Evolutionary conservation across 2,888 invertebrate species (phyloP).

Genomic region (Synergus laeviventris): DNA sequence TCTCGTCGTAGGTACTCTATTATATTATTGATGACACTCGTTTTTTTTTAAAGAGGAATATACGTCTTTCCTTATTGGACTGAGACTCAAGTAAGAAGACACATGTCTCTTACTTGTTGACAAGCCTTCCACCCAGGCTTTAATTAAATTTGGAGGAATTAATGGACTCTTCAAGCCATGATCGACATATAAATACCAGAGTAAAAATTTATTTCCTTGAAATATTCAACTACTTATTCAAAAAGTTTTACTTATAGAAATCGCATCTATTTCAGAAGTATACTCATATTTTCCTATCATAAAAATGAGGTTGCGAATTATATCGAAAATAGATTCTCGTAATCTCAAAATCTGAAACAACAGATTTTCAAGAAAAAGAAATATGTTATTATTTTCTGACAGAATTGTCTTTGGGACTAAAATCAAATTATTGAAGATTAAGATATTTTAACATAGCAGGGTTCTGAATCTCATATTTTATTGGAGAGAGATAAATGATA

Average conservation of each 20-base stretch:
- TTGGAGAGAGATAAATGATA: background rate
- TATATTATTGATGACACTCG: background rate
- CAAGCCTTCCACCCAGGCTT: background rate
- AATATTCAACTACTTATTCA: background rate
- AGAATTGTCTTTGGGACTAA: no score
- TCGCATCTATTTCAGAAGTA: no score
- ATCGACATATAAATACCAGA: background rate
- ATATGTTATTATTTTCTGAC: no score
- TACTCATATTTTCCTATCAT: background rate
- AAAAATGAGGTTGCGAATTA: no score
- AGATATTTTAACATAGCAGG: no score
- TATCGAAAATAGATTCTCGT: no score
- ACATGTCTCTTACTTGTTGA: background rate
- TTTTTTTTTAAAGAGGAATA: background rate
- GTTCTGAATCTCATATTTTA: background rate
- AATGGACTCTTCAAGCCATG: background rate
- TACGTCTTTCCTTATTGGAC: slow-evolving; percentile 12
- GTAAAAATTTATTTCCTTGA: background rate
- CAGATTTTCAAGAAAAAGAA: no score
- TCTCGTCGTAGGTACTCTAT: background rate
- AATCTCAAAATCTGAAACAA: no score
- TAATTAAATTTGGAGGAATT: background rate
- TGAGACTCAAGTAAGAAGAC: background rate
- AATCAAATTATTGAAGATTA: no score
- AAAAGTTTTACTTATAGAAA: background rate